Percentiles rank a stretch among this genome's conserved stretches.
Evolutionary conservation across 2,113 vertebrate species (phyloP).

Genomic region (Anarhynchus alexandrinus): DNA sequence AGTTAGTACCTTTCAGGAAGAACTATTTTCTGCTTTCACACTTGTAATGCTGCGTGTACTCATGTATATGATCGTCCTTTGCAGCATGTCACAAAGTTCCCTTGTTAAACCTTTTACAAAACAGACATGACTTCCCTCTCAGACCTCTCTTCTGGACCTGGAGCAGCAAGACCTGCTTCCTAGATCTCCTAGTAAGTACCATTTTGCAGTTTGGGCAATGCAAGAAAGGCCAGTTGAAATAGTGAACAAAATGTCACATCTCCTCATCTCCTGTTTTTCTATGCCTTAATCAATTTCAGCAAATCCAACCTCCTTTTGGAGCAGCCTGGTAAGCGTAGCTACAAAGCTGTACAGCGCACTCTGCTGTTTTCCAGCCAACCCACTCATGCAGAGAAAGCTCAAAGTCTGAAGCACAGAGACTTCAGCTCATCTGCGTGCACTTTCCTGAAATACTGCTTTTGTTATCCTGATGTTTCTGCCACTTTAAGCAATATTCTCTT

Average conservation of each 20-base stretch:
- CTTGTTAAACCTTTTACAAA: not conserved
- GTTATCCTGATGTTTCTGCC: not conserved
- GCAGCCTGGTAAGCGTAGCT: not conserved
- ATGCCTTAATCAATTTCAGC: not conserved
- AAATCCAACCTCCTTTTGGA: not conserved
- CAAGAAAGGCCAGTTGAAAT: not conserved
- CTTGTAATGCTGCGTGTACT: not conserved
- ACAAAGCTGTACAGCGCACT: rapidly evolving
- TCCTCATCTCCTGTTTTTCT: not conserved
- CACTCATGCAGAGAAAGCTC: not conserved
- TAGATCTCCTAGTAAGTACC: not conserved
- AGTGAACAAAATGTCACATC: not conserved
- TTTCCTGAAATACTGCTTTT: not conserved
- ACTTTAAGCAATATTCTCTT: not conserved
- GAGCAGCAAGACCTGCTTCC: not conserved
- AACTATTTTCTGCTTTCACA: not conserved
- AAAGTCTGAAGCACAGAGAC: not conserved
- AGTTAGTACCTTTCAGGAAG: not conserved
- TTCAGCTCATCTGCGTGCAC: not conserved
- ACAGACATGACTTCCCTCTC: not conserved
- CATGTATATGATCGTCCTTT: not conserved
- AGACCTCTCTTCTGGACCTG: not conserved
- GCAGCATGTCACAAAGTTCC: not conserved
- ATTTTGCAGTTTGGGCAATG: not conserved
- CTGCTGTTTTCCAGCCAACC: not conserved